Conservation (phyloP, 2,888 invertebrate species). For the Epinotia ramella region DNA sequence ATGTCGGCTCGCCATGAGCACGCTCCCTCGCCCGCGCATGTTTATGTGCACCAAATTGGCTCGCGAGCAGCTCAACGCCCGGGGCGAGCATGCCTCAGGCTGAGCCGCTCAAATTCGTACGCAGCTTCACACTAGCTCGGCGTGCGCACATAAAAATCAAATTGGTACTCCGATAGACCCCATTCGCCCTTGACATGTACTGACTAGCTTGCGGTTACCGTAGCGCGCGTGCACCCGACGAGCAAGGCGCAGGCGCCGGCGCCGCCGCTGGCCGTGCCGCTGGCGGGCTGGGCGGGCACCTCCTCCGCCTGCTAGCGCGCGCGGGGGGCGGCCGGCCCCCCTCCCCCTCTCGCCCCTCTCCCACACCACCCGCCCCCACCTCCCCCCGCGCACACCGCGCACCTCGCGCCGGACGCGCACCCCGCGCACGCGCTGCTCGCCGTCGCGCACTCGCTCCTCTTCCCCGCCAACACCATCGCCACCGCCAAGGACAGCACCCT, state of each 20-base stretch:
- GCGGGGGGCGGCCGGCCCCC: constrained; percentile 71
- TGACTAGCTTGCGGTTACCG: constrained; percentile 12
- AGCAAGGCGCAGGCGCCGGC: constrained; percentile 87
- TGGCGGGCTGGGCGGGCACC: constrained; percentile 84
- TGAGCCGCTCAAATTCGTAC: no score
- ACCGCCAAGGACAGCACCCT: constrained; percentile 45
- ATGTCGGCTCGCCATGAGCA: no score
- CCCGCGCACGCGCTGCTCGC: constrained; percentile 71
- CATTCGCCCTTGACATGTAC: neutral
- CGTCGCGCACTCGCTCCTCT: constrained; percentile 72
- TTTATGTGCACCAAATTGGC: no score
- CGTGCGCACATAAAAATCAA: no score
- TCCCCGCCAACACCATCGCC: constrained; percentile 66
- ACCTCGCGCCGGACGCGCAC: constrained; percentile 64
- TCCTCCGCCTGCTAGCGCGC: constrained; percentile 83
- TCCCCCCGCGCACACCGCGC: constrained; percentile 54
- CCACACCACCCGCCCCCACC: constrained; percentile 15
- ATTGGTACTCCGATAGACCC: no score
- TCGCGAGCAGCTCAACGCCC: no score
- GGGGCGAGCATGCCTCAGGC: no score
- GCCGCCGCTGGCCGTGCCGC: constrained; percentile 85
- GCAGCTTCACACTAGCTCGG: no score
- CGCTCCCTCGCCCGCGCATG: no score
- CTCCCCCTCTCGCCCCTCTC: neutral
- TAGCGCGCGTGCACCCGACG: constrained; percentile 58